Percentiles rank a stretch among this genome's conserved stretches.
phyloP scores from a whole-genome alignment of 30 jellyfish, hydroid and myxozoan species.

The Hydra vulgaris region DNA sequence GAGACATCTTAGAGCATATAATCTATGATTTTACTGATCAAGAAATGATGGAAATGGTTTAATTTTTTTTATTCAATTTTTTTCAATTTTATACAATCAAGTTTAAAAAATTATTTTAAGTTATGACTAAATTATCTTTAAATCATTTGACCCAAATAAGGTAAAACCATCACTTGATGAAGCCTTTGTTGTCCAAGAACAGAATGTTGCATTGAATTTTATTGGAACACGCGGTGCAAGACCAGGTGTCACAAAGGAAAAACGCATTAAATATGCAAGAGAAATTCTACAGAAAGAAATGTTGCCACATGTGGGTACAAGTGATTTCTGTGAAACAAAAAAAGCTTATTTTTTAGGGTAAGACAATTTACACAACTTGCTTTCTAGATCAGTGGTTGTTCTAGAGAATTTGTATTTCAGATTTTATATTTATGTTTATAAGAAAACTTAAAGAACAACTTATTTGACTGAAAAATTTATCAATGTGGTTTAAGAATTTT shows the following conservation, averaged over 20 bases:
- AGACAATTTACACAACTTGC: neutral
- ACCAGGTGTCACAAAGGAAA: constrained; percentile 99
- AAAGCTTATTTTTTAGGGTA: constrained; percentile 98
- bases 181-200: constrained; percentile 99
- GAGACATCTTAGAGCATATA: constrained; percentile 96
- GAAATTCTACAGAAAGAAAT: constrained; percentile 97
- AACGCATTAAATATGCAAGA: constrained; percentile 85
- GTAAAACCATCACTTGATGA: constrained; percentile 99
- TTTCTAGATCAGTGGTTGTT: neutral
- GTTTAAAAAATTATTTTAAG: too few relatives aligned
- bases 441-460: too few relatives aligned
- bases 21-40: constrained; percentile 94
- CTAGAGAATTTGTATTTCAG: too few relatives aligned
- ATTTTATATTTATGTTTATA: too few relatives aligned
- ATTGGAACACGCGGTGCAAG: constrained; percentile 99
- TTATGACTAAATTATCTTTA: neutral
- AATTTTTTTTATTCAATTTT: neutral
- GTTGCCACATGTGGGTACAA: constrained; percentile 99
- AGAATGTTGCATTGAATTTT: constrained; percentile 90
- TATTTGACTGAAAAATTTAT: too few relatives aligned
- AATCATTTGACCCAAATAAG: constrained; percentile 20
- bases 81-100: too few relatives aligned
- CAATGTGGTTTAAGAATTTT: too few relatives aligned
- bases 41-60: constrained; percentile 99
- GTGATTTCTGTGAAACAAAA: constrained; percentile 98